Percentiles rank a stretch among this genome's conserved stretches.
Conservation (phyloP, 2,113 vertebrate genomes). For the Trichomycterus rosablanca region DNA sequence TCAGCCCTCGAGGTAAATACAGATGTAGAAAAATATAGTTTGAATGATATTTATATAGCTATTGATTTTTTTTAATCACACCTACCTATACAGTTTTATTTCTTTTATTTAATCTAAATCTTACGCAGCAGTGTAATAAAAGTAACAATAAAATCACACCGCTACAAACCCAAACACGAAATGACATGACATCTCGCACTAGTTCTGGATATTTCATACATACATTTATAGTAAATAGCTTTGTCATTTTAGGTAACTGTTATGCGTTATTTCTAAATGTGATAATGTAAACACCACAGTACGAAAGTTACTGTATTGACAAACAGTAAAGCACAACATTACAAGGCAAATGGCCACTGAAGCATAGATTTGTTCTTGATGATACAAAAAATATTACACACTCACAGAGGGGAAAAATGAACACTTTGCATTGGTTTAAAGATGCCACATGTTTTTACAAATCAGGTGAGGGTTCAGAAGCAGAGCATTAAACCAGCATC, state of each 20-base stretch:
- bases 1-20: constrained; percentile 56
- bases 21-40: constrained; percentile 80
- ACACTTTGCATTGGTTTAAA: constrained; percentile 58
- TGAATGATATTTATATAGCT: constrained; percentile 70
- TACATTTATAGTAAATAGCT: constrained; percentile 57
- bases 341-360: constrained; percentile 72
- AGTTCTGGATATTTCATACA: constrained; percentile 55
- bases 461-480: constrained; percentile 57
- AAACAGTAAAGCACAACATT: constrained; percentile 70
- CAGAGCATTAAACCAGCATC: constrained; percentile 52
- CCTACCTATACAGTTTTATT: constrained; percentile 56
- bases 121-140: constrained; percentile 50
- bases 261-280: constrained; percentile 65
- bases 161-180: constrained; percentile 46
- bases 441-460: constrained; percentile 59
- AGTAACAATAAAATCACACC: constrained; percentile 57
- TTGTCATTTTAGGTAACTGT: constrained; percentile 68
- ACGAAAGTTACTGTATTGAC: constrained; percentile 62
- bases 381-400: constrained; percentile 37
- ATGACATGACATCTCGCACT: constrained; percentile 30
- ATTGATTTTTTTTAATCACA: constrained; percentile 65
- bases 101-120: constrained; percentile 51
- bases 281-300: constrained; percentile 73
- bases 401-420: constrained; percentile 49
- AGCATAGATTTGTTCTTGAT: constrained; percentile 71